phyloP scores from a whole-genome alignment of 2,113 vertebrate species.

The Thymallus thymallus region DNA sequence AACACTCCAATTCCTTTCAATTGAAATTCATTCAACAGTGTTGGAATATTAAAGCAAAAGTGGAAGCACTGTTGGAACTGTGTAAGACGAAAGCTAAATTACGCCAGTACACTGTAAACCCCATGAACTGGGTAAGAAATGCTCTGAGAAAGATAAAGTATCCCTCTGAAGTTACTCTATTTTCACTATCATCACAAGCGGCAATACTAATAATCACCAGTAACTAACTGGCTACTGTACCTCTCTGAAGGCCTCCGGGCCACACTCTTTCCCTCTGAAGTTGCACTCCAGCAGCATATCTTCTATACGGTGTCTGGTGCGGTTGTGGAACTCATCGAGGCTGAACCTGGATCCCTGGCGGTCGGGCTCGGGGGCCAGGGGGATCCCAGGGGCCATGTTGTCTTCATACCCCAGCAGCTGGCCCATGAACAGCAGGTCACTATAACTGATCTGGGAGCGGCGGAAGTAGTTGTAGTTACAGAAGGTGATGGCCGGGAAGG shows the following conservation, averaged over 20 bases:
- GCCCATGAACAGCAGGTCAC: constrained; percentile 87
- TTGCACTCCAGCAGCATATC: constrained; percentile 92
- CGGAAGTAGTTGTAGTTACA: constrained; percentile 90
- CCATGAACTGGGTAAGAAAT: too few species aligned
- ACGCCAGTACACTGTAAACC: too few species aligned
- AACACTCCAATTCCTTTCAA: constrained; percentile 4
- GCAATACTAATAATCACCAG: background rate
- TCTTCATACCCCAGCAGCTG: constrained; percentile 85
- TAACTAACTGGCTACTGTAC: constrained; percentile 68
- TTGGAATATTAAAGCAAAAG: too few species aligned
- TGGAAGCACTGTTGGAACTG: too few species aligned
- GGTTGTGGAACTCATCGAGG: constrained; percentile 85
- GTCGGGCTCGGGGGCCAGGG: constrained; percentile 73
- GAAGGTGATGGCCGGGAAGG: constrained; percentile 88
- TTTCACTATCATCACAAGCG: too few species aligned
- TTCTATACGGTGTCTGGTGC: constrained; percentile 86
- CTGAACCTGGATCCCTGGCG: constrained; percentile 73
- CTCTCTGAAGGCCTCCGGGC: constrained; percentile 83
- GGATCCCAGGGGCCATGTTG: constrained; percentile 82
- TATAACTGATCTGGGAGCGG: constrained; percentile 85
- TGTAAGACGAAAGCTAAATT: too few species aligned
- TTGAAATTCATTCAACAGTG: too few species aligned
- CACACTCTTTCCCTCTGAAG: constrained; percentile 82
- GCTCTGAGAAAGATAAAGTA: too few species aligned
- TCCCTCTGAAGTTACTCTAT: too few species aligned